Base-by-base conservation (phyloP, 2,888 invertebrate genomes). In the Tribolium freemani region DNA sequence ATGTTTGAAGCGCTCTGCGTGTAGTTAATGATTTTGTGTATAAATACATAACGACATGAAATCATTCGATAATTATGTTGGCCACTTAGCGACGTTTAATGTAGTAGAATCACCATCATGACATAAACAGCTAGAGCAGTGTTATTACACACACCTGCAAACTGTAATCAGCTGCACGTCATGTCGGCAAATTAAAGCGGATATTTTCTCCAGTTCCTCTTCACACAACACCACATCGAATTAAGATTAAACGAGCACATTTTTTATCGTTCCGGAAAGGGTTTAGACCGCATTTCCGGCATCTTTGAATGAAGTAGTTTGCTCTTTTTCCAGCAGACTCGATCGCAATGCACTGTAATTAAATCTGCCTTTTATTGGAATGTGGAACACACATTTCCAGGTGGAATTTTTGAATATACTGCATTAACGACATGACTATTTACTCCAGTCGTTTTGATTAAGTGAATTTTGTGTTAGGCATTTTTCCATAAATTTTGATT, bases 141-240 rank as follows among this genome's bases (percentile, higher is more conserved):
- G 54, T 72, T 72, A 72, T 72, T 72, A 72, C 58, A 63, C 61
- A 68, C 72, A 72, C 69, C 72, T 72, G 69, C 57, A 63, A 72
- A 68, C 72, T 63, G 69, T 72, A 72, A 72, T 72, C 72, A 72
- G 64, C 72, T 13, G 57, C 72, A 64, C 69, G 72, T 72, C 69
- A 72, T 63, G 63, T 64, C 60, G 56, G 69, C 64, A 69, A 69
- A 72, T 72, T 72, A 63, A 69, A 69, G 60, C 72, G 54, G 72
- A 68, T 72, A 72, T 72, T 72, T 68, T 72, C 72, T 56, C 56
- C 30, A 31, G 58, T 60, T 53, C 21, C 61, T 67, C 67, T 72
- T 72, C 56, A 68, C 72, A 68, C 68, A 61, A 72, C 72, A 72
- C 58, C 72, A 68, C 68, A 60, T 72, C 61, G 68, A 72, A 72